These are phyloP conservation scores for Euproctis similis DNA, from an alignment of 2,888 invertebrate species.

Conservation along the genomic window DNA sequence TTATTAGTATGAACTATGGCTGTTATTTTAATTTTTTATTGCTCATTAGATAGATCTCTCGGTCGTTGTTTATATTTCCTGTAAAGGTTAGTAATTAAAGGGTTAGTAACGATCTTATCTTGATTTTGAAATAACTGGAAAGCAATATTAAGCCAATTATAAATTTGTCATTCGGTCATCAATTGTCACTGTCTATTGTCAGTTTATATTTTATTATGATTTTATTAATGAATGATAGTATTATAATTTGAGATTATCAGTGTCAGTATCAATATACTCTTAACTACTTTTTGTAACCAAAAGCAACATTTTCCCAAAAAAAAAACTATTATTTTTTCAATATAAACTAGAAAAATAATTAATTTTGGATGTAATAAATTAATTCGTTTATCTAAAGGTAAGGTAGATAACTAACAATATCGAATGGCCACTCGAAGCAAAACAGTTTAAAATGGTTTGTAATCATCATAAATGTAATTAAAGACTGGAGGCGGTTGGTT, in stretches of 20 bases:
- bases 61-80: constrained; percentile 53
- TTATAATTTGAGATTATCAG: no score
- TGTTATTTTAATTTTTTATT: constrained; percentile 54
- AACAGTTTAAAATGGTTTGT: constrained; percentile 37
- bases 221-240: no score
- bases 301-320: not conserved
- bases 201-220: no score
- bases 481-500: constrained; percentile 48
- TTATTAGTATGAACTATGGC: constrained; percentile 48
- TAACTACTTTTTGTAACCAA: not conserved
- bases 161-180: no score
- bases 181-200: no score
- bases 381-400: constrained; percentile 16
- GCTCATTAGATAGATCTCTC: constrained; percentile 38
- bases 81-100: constrained; percentile 20
- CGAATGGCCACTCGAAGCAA: constrained; percentile 24
- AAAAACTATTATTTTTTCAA: not conserved
- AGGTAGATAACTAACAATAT: constrained; percentile 17
- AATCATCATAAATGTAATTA: constrained; percentile 59
- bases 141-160: no score
- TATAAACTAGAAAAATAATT: constrained; percentile 1
- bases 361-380: constrained; percentile 10
- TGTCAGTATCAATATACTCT: not conserved
- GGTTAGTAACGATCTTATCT: constrained; percentile 6
- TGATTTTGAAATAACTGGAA: no score